These are phyloP conservation scores for Phenganax subtilis DNA, from an alignment of 92 coral and sea anemone genomes.

Conservation along the genomic window DNA sequence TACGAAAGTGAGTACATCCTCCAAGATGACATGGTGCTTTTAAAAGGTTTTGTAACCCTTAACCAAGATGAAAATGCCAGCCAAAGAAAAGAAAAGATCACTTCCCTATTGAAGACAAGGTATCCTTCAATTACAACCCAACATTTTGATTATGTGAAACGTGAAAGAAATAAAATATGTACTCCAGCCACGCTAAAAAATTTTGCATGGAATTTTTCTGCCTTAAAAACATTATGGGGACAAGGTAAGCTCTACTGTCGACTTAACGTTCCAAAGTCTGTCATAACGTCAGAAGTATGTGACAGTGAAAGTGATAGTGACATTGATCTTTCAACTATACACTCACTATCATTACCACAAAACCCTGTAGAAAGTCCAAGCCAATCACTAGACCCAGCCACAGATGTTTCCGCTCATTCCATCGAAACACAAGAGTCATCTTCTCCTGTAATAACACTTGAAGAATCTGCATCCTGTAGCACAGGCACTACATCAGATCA, in stretches of 20 bases:
- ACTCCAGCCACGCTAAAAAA: background rate
- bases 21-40: conserved; percentile 4
- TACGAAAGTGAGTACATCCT: conserved; percentile 1
- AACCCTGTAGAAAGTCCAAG: background rate
- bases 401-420: background rate
- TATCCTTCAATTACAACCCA: conserved; percentile 9
- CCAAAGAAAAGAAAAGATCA: background rate
- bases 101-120: background rate
- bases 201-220: background rate
- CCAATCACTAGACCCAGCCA: background rate
- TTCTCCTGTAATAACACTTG: conserved; percentile 1
- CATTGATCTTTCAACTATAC: background rate
- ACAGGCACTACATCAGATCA: background rate
- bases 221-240: background rate
- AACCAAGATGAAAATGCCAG: background rate
- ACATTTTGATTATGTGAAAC: conserved; percentile 18
- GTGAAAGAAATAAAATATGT: conserved; percentile 5
- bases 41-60: conserved; percentile 1
- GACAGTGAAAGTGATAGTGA: background rate
- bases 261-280: background rate
- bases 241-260: conserved; percentile 6
- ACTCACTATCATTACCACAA: background rate
- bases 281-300: background rate
- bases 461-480: conserved; percentile 4
- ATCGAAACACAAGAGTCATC: background rate